These are phyloP conservation scores for Elaphurus davidianus DNA, from an alignment of 2,113 vertebrate genomes.

Conservation along the genomic window DNA sequence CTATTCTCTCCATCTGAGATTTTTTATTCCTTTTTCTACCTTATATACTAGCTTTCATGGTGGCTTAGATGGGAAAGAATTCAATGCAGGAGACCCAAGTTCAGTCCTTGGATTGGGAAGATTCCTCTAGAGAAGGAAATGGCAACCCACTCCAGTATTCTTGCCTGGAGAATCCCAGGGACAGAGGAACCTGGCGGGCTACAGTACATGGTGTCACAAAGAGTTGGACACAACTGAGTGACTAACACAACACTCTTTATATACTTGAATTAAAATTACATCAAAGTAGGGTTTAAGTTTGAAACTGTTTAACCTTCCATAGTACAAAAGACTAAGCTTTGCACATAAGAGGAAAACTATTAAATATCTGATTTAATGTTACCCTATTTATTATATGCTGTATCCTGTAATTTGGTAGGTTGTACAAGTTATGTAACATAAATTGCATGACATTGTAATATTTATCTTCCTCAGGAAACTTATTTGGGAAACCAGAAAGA, in stretches of 20 bases:
- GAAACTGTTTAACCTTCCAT: not conserved
- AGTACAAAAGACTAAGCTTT: not conserved
- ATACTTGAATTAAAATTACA: not conserved
- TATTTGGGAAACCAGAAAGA: conserved; percentile 82
- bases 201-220: not conserved
- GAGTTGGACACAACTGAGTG: not conserved
- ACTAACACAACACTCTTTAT: not conserved
- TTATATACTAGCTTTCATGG: not conserved
- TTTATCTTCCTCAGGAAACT: conserved; percentile 78
- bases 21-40: not conserved
- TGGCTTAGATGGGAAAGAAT: not conserved
- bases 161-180: not conserved
- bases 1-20: not conserved
- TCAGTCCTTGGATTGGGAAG: not conserved
- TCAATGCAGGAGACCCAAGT: not conserved
- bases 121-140: not conserved
- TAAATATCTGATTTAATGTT: conserved; percentile 1
- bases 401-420: not conserved
- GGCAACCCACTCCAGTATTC: not conserved
- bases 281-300: conserved; percentile 22
- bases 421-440: conserved; percentile 21
- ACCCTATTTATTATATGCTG: not conserved
- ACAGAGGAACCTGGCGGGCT: not conserved
- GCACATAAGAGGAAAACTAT: conserved; percentile 1
- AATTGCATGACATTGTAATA: conserved; percentile 34